These are phyloP conservation scores for Tragelaphus oryx DNA, from an alignment of 2,797 vertebrate species.

Conservation along the genomic window DNA sequence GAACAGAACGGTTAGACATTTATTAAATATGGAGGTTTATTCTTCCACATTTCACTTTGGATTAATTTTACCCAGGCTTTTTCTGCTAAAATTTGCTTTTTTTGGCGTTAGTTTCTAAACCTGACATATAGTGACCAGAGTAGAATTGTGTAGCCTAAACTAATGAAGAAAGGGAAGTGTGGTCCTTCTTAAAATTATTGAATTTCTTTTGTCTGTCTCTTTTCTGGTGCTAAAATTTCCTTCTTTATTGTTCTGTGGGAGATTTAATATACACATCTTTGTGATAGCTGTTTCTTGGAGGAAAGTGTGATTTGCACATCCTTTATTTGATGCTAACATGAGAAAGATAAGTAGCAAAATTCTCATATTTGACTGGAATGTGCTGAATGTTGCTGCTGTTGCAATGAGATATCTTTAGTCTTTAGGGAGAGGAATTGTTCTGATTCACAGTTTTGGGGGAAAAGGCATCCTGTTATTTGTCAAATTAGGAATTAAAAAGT, in stretches of 20 bases:
- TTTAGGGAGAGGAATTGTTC: not conserved
- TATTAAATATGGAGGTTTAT: not conserved
- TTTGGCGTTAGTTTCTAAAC: not conserved
- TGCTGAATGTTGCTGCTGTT: not conserved
- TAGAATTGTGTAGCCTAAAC: not conserved
- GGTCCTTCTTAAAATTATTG: not conserved
- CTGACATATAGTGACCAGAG: not conserved
- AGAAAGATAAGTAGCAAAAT: conserved; percentile 10
- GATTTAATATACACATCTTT: not conserved
- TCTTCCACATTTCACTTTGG: not conserved
- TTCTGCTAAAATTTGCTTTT: conserved; percentile 10
- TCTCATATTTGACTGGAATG: not conserved
- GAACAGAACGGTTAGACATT: not conserved
- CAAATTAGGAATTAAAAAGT: not conserved
- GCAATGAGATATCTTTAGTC: not conserved
- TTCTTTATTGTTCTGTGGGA: not conserved
- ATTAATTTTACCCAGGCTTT: not conserved
- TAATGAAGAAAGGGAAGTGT: not conserved
- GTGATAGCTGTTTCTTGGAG: not conserved
- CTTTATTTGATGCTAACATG: not conserved
- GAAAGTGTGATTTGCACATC: not conserved
- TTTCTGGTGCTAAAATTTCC: not conserved
- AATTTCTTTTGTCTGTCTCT: not conserved
- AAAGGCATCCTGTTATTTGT: not conserved
- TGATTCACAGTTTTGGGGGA: not conserved